Percentiles rank a stretch among this genome's conserved stretches.
phyloP scores from a whole-genome alignment of 2,113 vertebrate genomes.

The Isurus oxyrinchus region DNA sequence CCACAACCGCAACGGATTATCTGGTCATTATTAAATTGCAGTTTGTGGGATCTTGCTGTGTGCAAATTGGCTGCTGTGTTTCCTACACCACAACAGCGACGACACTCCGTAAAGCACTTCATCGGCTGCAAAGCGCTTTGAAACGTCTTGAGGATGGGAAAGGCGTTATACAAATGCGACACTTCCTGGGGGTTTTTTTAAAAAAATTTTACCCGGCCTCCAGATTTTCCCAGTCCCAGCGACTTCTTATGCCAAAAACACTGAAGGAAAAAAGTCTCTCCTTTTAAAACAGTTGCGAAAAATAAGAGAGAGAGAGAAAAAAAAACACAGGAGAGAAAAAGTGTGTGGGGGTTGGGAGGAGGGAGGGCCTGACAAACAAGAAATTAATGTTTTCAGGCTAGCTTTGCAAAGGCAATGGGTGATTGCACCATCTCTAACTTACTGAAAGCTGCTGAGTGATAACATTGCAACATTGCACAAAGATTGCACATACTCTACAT shows the following conservation, averaged over 20 bases:
- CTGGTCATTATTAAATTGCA: background rate
- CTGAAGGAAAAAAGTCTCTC: background rate
- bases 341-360: background rate
- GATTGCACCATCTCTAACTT: conserved; percentile 27
- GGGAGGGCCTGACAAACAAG: background rate
- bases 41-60: background rate
- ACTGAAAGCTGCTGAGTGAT: conserved; percentile 34
- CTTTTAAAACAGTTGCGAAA: background rate
- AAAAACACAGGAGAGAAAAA: background rate
- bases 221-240: background rate
- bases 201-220: background rate
- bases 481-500: conserved; percentile 18
- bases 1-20: too few species aligned
- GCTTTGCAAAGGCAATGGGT: background rate
- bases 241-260: background rate
- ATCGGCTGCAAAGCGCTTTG: background rate
- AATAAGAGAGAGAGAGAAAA: background rate
- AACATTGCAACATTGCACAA: conserved; percentile 36
- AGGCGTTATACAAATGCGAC: background rate
- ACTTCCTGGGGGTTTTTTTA: too few species aligned
- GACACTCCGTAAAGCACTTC: background rate
- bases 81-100: background rate
- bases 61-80: background rate
- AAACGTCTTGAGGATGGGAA: background rate
- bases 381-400: conserved; percentile 20